Percentiles rank a stretch among this genome's conserved stretches.
Conservation (phyloP, 2,113 vertebrate species). For the Elephantulus edwardii region DNA sequence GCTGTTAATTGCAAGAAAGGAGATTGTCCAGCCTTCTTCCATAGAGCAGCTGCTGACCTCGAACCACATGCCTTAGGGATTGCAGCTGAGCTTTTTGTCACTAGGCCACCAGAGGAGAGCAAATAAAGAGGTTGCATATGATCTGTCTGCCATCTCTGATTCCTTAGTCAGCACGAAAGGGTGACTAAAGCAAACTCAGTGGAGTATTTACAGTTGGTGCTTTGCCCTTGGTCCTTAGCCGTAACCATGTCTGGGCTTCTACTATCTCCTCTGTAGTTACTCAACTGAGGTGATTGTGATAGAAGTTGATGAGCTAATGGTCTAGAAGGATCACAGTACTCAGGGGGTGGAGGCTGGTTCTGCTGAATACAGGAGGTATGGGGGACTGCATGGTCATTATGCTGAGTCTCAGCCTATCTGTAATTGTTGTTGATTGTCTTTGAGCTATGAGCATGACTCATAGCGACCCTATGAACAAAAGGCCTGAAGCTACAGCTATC, state of each 20-base stretch:
- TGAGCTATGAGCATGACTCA: too few species aligned
- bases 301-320: neutral
- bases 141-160: accelerated
- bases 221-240: neutral
- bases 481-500: too few species aligned
- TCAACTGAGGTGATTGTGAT: neutral
- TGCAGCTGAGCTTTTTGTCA: too few species aligned
- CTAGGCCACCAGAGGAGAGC: too few species aligned
- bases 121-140: neutral
- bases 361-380: neutral
- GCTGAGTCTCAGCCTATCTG: neutral
- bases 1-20: too few species aligned
- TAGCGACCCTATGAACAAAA: too few species aligned
- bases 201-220: accelerated
- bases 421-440: neutral
- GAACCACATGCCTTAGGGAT: too few species aligned
- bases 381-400: neutral
- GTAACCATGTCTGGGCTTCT: neutral
- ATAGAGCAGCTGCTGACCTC: too few species aligned
- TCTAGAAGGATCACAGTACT: neutral
- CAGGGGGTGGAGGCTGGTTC: neutral
- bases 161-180: neutral
- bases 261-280: neutral
- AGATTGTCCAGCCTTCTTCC: too few species aligned
- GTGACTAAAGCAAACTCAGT: neutral